Base-by-base conservation (phyloP, 2,888 invertebrate species). In the Minunthozetes semirufus region DNA sequence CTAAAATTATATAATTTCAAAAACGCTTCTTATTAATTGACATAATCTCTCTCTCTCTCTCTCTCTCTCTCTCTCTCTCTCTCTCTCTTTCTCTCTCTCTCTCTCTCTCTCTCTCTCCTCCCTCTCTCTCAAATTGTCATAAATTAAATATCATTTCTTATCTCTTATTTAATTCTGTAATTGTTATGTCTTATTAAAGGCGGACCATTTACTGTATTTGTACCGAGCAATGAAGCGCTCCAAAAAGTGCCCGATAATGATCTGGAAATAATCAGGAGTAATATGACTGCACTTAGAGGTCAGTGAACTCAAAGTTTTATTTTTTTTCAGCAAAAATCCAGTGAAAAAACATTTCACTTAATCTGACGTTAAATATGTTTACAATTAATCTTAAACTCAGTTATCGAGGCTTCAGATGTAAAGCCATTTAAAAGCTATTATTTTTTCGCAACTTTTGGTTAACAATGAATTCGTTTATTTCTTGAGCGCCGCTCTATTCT, bases 221-320 rank as follows among this genome's bases (percentile, higher is more conserved):
- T 82, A 9, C 83, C 83, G 8, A 81, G 80, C n/a, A 80, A 83
- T 78, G 80, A 79, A 19, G 83, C 82, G 6, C 80, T 83, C 77
- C 77, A 78, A 17, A 78, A 80, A 53, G 78, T 81, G 19, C 81
- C 82, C 1, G 79, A 78, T 9, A 79, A 79, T 8, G 77, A 82
- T 29, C 77, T 82, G 29, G 79, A 81, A 29, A 76, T 80, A 29
- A 81, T 83, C n/a, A 79, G 81, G 17, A 80, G 80, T 42, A 82
- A 83, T 71, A 78, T 79, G 25, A 80, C 80, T 8, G 77, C 79
- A 56, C 72, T 80, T 15, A 76, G 77, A 77, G 80, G 80, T 80
- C 66, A 75, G 76, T 27, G 25, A 46, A 53, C 53, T 56, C 11
- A 5, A 48, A 48, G 2, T 48, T 15, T 2, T 48, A 2, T 33